Base-by-base conservation (phyloP, 2,888 invertebrate species). In the Aspidiotus destructor region DNA sequence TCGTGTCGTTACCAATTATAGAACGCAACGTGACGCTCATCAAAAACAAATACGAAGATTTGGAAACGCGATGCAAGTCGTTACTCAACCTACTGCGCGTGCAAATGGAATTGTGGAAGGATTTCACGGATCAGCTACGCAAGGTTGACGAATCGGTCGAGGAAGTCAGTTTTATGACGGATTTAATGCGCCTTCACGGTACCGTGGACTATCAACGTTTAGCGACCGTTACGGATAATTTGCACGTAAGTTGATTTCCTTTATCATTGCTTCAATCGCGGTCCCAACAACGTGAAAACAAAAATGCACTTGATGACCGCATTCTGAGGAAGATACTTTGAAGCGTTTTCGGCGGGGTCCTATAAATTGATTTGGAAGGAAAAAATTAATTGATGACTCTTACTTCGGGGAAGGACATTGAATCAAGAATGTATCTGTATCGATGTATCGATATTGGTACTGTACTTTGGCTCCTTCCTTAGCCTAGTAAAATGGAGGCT, bases 121-220 rank as follows among this genome's bases (percentile, higher is more conserved):
- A 88, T 40, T 90, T 88, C 76, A 90, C 90, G 75, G 80, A 83
- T 3, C 88, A 89, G 73, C 77, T 91, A 73, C 90, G 91, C 73
- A 75, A 85, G 76, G 89, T 91, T 11, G 88, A 89, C 71, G 86
- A 88, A 63, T 89, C 88, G 0, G 89, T 90, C 0, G 84, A 89
- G 69, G 90, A 91, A 74, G 88, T 90, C 0, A 90, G 91, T 76
- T 91, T 89, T 74, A 89, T 91, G 89, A 88, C 89, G 80, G 90
- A 91, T 73, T 79, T 91, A 70, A 80, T 91, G 13, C 88, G 88
- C 0, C 87, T 91, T 0, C 90, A 91, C 75, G 90, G 89, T 1
- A 86, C 87, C 71, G 88, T 91, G 15, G 90, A 92, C 77, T 91
- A 90, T 74, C 89, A 89, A 72, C 81, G 91, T 9, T 79, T 92